These are phyloP conservation scores for Drosophila subquinaria DNA, from an alignment of 2,888 invertebrate species.

Conservation along the genomic window DNA sequence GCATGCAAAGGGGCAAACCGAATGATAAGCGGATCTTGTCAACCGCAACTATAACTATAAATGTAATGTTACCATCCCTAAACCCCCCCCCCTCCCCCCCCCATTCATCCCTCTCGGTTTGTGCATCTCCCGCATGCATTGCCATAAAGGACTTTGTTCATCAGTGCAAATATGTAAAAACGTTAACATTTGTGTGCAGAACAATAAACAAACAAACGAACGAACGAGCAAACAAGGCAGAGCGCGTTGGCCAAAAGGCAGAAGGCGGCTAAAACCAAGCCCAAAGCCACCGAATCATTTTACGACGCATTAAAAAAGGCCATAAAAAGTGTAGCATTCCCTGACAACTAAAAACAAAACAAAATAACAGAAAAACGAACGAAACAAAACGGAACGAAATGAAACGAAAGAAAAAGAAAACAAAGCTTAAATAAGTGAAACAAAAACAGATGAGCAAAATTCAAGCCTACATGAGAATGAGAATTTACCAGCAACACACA, in stretches of 20 bases:
- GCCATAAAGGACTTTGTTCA: slow-evolving; percentile 34
- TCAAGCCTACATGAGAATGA: slow-evolving; percentile 2
- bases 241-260: slow-evolving; percentile 22
- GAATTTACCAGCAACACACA: not conserved
- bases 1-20: not conserved
- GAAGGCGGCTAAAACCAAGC: slow-evolving; percentile 24
- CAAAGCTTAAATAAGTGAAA: slow-evolving; percentile 28
- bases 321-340: slow-evolving; percentile 53
- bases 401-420: slow-evolving; percentile 14
- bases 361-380: slow-evolving; percentile 8
- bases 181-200: slow-evolving; percentile 38
- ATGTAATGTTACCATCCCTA: not conserved
- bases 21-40: slow-evolving; percentile 6
- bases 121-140: slow-evolving; percentile 29
- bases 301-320: slow-evolving; percentile 72
- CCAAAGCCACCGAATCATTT: slow-evolving; percentile 57
- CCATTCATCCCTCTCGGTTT: not conserved
- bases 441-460: slow-evolving; percentile 18
- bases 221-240: slow-evolving; percentile 3
- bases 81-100: not conserved
- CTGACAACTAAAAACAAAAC: slow-evolving; percentile 48
- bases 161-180: slow-evolving; percentile 46
- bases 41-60: slow-evolving; percentile 2
- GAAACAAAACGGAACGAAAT: not conserved
- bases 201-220: slow-evolving; percentile 17